Evolutionary conservation across 2,113 vertebrate genomes (phyloP).

Genomic region (Taurulus bubalis): DNA sequence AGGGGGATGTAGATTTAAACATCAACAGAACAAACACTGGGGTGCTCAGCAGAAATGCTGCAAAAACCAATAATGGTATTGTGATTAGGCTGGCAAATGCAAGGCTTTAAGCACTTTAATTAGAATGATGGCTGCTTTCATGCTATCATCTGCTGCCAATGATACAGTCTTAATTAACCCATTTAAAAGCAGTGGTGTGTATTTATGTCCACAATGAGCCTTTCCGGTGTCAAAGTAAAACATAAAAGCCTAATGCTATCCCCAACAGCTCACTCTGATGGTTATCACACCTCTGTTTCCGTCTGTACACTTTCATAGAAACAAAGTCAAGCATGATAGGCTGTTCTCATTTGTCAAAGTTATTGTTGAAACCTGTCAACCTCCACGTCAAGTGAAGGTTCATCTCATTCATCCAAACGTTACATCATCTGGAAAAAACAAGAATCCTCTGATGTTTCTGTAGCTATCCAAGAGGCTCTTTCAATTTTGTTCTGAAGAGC

Average conservation of each 20-base stretch:
- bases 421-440: neutral
- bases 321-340: slow-evolving; percentile 13
- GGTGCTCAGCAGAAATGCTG: slow-evolving; percentile 45
- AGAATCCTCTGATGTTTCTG: neutral
- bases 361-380: slow-evolving; percentile 8
- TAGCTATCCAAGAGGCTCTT: neutral
- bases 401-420: neutral
- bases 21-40: slow-evolving; percentile 36
- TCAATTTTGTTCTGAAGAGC: neutral
- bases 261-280: slow-evolving; percentile 59
- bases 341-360: slow-evolving; percentile 9
- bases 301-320: neutral
- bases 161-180: slow-evolving; percentile 81
- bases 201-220: slow-evolving; percentile 76
- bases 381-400: slow-evolving; percentile 10
- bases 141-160: slow-evolving; percentile 78
- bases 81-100: slow-evolving; percentile 70
- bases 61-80: slow-evolving; percentile 43
- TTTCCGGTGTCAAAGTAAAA: slow-evolving; percentile 69
- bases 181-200: slow-evolving; percentile 77
- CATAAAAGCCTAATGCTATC: slow-evolving; percentile 57
- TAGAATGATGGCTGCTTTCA: slow-evolving; percentile 76
- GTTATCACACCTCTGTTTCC: slow-evolving; percentile 39
- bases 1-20: slow-evolving; percentile 56
- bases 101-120: slow-evolving; percentile 75